Conservation (phyloP, 2,888 invertebrate species). For the Trisateles emortualis region DNA sequence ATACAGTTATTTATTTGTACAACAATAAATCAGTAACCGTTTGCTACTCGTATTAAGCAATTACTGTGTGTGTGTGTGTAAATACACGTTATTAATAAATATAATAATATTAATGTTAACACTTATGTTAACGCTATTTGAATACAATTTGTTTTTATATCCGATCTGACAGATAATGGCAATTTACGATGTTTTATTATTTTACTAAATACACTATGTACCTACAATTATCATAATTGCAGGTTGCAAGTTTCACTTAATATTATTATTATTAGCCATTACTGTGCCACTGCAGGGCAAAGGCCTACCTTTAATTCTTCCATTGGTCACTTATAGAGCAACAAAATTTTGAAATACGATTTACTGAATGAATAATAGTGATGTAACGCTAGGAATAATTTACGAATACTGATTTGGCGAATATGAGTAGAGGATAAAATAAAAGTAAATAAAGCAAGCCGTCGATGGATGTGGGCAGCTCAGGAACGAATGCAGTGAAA, state of each 20-base stretch:
- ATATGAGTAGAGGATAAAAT: too few species aligned
- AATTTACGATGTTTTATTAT: neutral
- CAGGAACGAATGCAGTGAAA: too few species aligned
- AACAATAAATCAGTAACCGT: constrained; percentile 50
- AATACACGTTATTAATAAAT: constrained; percentile 29
- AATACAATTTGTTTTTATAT: constrained; percentile 21
- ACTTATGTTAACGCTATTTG: constrained; percentile 5
- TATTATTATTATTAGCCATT: too few species aligned
- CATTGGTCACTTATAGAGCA: too few species aligned
- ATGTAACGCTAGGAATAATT: too few species aligned
- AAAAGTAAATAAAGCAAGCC: too few species aligned
- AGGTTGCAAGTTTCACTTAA: neutral
- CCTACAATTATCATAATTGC: neutral
- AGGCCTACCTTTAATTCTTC: too few species aligned
- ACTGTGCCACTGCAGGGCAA: too few species aligned
- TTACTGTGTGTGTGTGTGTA: constrained; percentile 16
- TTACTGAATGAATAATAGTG: too few species aligned
- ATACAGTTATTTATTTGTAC: constrained; percentile 50
- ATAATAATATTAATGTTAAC: constrained; percentile 4
- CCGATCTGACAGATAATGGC: constrained; percentile 14
- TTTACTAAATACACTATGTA: neutral
- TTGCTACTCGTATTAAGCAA: constrained; percentile 42
- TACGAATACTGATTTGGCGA: too few species aligned
- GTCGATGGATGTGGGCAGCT: too few species aligned
- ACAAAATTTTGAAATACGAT: too few species aligned